Evolutionary conservation across 2,888 invertebrate genomes (phyloP).

Genomic region (Tenthredo distinguenda): DNA sequence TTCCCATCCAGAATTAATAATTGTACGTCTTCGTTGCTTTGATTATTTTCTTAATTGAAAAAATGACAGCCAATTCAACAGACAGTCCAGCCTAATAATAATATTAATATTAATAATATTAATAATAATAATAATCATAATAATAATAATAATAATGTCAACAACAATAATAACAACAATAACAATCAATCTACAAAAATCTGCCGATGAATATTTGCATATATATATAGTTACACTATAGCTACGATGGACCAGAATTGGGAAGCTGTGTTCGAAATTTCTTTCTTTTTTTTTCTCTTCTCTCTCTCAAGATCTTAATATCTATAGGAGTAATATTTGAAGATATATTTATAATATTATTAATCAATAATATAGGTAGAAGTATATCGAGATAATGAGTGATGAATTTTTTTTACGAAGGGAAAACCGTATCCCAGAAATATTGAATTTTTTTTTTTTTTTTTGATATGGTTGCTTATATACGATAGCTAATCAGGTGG

Average conservation of each 20-base stretch:
- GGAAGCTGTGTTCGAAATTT: neutral
- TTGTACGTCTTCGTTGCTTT: constrained; percentile 16
- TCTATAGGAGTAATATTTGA: constrained; percentile 12
- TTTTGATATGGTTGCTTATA: constrained; percentile 38
- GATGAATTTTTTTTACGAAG: neutral
- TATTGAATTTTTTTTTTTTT: constrained; percentile 7
- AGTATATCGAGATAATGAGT: constrained; percentile 18
- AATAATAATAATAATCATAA: constrained; percentile 13
- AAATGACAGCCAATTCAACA: constrained; percentile 11
- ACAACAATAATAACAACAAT: constrained; percentile 41
- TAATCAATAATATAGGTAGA: neutral
- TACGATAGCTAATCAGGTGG: constrained; percentile 1
- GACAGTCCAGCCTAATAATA: constrained; percentile 7
- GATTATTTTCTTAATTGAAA: neutral
- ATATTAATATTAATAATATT: neutral
- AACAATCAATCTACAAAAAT: constrained; percentile 24
- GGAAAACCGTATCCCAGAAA: neutral
- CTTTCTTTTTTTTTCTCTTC: neutral
- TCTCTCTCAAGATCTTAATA: neutral
- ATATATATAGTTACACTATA: neutral
- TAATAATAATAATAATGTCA: constrained; percentile 27
- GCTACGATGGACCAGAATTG: neutral
- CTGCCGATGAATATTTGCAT: neutral
- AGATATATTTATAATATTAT: constrained; percentile 1
- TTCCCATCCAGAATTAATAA: neutral